Evolutionary conservation across 2,888 invertebrate genomes (phyloP).

Genomic region (Ichneumoninae sp.): DNA sequence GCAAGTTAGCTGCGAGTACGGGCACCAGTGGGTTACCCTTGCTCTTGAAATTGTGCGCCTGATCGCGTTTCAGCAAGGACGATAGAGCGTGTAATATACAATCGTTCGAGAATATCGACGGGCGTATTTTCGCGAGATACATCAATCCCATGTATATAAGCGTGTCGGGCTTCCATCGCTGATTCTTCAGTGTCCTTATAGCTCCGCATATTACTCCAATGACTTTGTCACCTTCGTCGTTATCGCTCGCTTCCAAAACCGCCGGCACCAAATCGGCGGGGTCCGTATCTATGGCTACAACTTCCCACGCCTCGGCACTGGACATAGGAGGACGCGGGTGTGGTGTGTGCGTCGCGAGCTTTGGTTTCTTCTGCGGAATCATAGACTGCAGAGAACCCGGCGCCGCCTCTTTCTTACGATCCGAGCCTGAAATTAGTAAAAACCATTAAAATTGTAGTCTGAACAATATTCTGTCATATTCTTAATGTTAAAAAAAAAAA

Average conservation of each 20-base stretch:
- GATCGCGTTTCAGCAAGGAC: slow-evolving; percentile 92
- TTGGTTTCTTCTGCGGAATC: slow-evolving; percentile 88
- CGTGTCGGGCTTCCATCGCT: slow-evolving; percentile 93
- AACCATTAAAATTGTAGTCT: neutral
- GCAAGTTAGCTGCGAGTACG: slow-evolving; percentile 93
- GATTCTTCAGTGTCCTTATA: slow-evolving; percentile 91
- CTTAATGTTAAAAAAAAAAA: neutral
- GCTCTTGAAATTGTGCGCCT: slow-evolving; percentile 88
- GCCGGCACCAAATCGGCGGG: slow-evolving; percentile 91
- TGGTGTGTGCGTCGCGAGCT: slow-evolving; percentile 82
- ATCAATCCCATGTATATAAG: slow-evolving; percentile 90
- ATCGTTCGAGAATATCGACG: slow-evolving; percentile 91
- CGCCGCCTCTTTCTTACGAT: slow-evolving; percentile 90
- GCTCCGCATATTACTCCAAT: slow-evolving; percentile 93
- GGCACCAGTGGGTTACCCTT: slow-evolving; percentile 93
- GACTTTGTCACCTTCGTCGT: slow-evolving; percentile 92
- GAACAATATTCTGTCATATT: neutral
- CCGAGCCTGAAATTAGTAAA: slow-evolving; percentile 83
- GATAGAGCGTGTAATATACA: slow-evolving; percentile 91
- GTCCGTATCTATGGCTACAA: slow-evolving; percentile 92
- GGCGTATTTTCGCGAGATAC: slow-evolving; percentile 92
- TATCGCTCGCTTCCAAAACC: slow-evolving; percentile 91
- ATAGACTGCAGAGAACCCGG: slow-evolving; percentile 85
- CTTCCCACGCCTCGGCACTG: slow-evolving; percentile 89
- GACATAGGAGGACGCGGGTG: slow-evolving; percentile 81